Conservation (phyloP, 1,140 invertebrate genomes). For the Achatina immaculata region DNA sequence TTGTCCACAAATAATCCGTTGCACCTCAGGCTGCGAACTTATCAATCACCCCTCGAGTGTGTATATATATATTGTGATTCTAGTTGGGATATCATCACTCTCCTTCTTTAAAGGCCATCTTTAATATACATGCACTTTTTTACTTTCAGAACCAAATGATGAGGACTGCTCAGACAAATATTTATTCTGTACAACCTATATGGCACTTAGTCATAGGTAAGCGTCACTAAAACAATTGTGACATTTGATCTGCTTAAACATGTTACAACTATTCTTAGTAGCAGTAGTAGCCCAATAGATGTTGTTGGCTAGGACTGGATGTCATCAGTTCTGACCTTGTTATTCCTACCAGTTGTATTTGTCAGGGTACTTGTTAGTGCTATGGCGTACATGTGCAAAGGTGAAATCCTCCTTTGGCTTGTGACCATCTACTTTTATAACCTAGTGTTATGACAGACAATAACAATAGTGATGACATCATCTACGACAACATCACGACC, state of each 20-base stretch:
- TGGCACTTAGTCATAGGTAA: constrained; percentile 7
- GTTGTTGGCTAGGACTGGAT: neutral
- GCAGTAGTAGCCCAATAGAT: neutral
- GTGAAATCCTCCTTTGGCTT: too few species aligned
- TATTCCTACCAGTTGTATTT: neutral
- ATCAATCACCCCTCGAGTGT: too few species aligned
- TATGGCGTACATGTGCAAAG: neutral
- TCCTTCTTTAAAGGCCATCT: neutral
- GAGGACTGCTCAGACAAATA: constrained; percentile 24
- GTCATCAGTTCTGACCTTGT: neutral
- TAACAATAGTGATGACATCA: too few species aligned
- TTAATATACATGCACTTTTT: neutral
- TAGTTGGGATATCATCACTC: neutral
- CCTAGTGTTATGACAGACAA: too few species aligned
- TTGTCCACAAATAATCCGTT: too few species aligned
- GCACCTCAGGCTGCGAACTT: too few species aligned
- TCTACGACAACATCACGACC: too few species aligned
- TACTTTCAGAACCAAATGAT: neutral
- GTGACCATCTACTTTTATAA: too few species aligned
- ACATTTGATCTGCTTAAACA: neutral
- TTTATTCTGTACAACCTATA: constrained; percentile 21
- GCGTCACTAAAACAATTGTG: neutral
- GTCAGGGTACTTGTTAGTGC: neutral
- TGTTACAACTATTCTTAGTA: neutral
- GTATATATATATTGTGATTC: neutral